Base-by-base conservation (phyloP, 1,140 invertebrate species). In the Cydia fagiglandana region DNA sequence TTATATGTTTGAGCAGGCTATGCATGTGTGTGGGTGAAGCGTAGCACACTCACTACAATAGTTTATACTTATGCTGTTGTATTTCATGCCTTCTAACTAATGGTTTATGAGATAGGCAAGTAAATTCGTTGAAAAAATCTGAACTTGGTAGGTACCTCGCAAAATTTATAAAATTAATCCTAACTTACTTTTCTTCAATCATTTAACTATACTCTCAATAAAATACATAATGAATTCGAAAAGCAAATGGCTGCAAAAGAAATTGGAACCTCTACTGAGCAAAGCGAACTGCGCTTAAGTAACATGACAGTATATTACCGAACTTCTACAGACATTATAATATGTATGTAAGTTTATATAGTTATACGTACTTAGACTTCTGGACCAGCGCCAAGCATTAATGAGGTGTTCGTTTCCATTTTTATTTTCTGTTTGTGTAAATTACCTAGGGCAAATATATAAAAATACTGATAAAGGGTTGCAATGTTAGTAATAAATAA, bases 401-500 rank as follows among this genome's bases (percentile, higher is more conserved):
- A 24, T 61, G 20, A 61, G 17, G 20, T 61, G 56, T 24, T 61
- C 20, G 17, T 61, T 61, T 61, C 50, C 50, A 53, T 53, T 53
- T 53, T 53, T 53, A 53, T 53, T 53, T 53, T 53, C n/a, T 53
- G 50, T 53, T 53, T 53, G 15, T 17, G n/a, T n/a, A n/a, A 53
- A 53, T 53, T n/a, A 53, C 50, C 50, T 53, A 17, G 5, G 4
- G n/a, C 15, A 53, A n/a, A 53, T 10, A 24, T 61, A 61, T 24
- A 61, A 20, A 24, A 24, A 61, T n/a, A 61, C 56, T 24, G 17
- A 24, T 20, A 53, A 53, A 20, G 53, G 17, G 17, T 10, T 20
- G 56, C 9, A 20, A 24, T 20, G 56, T 12, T n/a, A 61, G 20
- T 61, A 61, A 24, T 61, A 24, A 24, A 61, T 24, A 61, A 24